Conservation (phyloP, 1,140 invertebrate species). For the Drosophila repletoides region DNA sequence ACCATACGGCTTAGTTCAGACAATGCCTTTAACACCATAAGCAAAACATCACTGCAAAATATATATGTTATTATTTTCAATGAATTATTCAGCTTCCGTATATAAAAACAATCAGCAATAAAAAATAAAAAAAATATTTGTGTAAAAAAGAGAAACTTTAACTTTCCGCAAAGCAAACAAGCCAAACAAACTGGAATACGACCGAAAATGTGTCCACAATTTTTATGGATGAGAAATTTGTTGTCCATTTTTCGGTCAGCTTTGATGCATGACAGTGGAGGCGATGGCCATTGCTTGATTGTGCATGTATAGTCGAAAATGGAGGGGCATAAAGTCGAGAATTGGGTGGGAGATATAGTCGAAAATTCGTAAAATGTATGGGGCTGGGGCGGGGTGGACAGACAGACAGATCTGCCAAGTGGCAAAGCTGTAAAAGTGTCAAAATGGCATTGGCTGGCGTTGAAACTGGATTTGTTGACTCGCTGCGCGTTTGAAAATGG, state of each 20-base stretch:
- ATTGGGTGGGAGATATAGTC: not conserved
- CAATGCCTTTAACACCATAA: constrained; percentile 33
- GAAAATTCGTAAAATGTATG: too few relatives aligned
- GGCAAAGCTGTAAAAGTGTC: constrained; percentile 44
- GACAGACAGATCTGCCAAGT: not conserved
- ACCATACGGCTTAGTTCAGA: constrained; percentile 23
- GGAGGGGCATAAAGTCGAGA: not conserved
- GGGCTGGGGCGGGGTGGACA: not conserved
- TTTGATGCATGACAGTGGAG: constrained; percentile 27
- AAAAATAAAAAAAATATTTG: not conserved
- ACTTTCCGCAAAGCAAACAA: constrained; percentile 14
- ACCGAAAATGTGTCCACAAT: constrained; percentile 42
- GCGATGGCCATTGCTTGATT: constrained; percentile 26
- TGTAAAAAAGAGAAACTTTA: constrained; percentile 2
- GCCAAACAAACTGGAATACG: constrained; percentile 16
- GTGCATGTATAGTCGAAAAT: not conserved
- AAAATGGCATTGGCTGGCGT: constrained; percentile 23
- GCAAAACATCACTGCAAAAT: constrained; percentile 39
- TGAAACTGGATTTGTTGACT: constrained; percentile 36
- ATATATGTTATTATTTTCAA: constrained; percentile 44
- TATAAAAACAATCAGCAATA: constrained; percentile 32
- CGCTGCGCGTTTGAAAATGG: constrained; percentile 15
- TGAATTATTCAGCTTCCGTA: constrained; percentile 40
- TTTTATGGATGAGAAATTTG: constrained; percentile 45
- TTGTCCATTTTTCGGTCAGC: constrained; percentile 38